phyloP scores from a whole-genome alignment of 2,113 vertebrate species.

The Toxostoma redivivum region DNA sequence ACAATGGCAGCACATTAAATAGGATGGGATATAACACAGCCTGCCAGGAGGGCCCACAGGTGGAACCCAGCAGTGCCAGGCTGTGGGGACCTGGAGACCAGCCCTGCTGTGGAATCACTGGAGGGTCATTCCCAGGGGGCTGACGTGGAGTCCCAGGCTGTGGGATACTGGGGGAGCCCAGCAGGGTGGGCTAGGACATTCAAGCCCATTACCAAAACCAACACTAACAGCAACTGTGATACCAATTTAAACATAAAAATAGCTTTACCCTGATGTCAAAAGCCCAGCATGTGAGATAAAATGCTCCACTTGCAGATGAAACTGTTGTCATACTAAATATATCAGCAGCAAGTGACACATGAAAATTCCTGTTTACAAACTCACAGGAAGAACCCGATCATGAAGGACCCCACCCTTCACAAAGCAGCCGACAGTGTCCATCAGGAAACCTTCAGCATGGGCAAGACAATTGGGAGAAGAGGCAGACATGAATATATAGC shows the following conservation, averaged over 20 bases:
- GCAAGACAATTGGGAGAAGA: background rate
- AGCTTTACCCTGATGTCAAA: background rate
- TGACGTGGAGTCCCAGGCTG: rapidly evolving
- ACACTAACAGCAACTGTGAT: background rate
- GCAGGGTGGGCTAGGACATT: background rate
- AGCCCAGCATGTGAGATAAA: background rate
- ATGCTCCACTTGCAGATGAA: background rate
- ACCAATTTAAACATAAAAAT: background rate
- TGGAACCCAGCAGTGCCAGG: too few relatives aligned
- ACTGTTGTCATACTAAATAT: background rate
- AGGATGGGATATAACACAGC: background rate
- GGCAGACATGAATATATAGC: background rate
- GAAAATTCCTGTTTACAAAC: background rate
- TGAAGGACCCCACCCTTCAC: background rate
- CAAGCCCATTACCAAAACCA: background rate
- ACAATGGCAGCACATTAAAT: background rate
- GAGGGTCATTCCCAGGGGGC: background rate
- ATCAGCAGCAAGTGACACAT: background rate
- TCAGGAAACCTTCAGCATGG: background rate
- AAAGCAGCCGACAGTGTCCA: background rate
- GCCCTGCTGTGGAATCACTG: too few relatives aligned
- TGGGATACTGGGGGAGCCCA: background rate
- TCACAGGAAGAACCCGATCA: background rate
- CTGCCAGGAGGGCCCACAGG: background rate
- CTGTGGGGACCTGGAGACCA: background rate